Percentiles rank a stretch among this genome's conserved stretches.
These are phyloP conservation scores for Ceratoteleas bidentatus DNA, from an alignment of 1,140 invertebrate genomes.

Conservation along the genomic window DNA sequence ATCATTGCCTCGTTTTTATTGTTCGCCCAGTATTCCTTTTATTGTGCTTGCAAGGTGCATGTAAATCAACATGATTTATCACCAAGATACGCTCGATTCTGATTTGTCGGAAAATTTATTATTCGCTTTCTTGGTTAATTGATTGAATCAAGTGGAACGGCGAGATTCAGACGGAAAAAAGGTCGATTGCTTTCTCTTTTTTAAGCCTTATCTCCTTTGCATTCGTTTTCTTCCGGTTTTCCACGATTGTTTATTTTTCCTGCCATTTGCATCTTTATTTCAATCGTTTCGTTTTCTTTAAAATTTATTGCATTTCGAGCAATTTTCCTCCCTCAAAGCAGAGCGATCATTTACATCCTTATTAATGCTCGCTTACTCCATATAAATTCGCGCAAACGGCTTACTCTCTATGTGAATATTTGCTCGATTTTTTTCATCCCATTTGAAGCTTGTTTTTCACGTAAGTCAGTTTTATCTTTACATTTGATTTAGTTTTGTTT, in stretches of 20 bases:
- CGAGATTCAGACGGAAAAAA: not conserved
- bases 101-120: constrained; percentile 41
- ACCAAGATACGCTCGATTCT: constrained; percentile 38
- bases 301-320: too few species aligned
- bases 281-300: not conserved
- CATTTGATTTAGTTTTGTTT: not conserved
- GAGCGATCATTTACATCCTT: too few species aligned
- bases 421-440: too few species aligned
- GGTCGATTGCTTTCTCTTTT: not conserved
- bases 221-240: too few species aligned
- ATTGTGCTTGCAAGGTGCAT: constrained; percentile 22
- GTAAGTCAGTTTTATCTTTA: too few species aligned
- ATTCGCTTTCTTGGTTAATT: constrained; percentile 28
- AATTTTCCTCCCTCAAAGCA: too few species aligned
- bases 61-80: constrained; percentile 52
- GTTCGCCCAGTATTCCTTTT: constrained; percentile 14
- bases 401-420: too few species aligned
- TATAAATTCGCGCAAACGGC: too few species aligned
- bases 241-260: not conserved
- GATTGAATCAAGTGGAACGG: constrained; percentile 22
- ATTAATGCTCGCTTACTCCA: too few species aligned
- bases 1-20: constrained; percentile 27
- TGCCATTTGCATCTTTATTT: not conserved
- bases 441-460: too few species aligned
- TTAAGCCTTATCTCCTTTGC: too few species aligned